A percentile compares a stretch with the other conserved stretches of the same genome.
Conservation (phyloP, 2,888 invertebrate species). For the Cataglyphis livida region DNA sequence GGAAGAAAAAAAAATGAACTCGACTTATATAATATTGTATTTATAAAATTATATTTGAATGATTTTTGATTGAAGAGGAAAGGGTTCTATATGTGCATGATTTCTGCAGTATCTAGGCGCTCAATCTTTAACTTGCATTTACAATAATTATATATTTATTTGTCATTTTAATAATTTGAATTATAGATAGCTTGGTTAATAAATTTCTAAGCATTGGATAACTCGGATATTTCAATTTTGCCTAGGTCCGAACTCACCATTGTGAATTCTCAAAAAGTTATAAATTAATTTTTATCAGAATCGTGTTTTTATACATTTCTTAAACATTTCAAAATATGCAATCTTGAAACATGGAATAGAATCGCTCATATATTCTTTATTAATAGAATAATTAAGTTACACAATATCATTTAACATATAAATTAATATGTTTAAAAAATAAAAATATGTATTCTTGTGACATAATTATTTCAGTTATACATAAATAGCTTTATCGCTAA, state of each 20-base stretch:
- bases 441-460: not conserved
- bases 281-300: no score
- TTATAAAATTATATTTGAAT: not conserved
- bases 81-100: not conserved
- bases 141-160: not conserved
- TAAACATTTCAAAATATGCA: not conserved
- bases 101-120: not conserved
- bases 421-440: not conserved
- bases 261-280: not conserved
- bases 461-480: not conserved
- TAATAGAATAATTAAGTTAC: not conserved
- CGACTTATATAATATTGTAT: not conserved
- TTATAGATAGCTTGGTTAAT: not conserved
- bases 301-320: not conserved
- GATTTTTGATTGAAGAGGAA: not conserved
- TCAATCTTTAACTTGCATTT: not conserved
- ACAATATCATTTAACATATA: not conserved
- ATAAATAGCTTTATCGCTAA: not conserved
- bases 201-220: not conserved
- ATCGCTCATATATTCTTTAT: not conserved
- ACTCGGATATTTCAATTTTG: not conserved
- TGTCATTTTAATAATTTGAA: not conserved
- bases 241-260: not conserved
- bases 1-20: not conserved
- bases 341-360: not conserved